Conservation (phyloP, 2,888 invertebrate species). For the Napeogenes inachia region DNA sequence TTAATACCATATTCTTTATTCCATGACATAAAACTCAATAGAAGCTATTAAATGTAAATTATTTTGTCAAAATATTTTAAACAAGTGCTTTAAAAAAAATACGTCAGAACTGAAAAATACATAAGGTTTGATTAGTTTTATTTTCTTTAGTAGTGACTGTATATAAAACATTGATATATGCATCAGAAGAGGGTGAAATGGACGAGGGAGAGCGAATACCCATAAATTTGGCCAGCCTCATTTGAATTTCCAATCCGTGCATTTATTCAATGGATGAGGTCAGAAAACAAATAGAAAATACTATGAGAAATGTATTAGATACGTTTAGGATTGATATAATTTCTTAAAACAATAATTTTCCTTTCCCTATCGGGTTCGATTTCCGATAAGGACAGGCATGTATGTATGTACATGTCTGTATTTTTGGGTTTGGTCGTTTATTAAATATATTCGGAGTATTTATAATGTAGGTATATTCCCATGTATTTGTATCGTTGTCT, state of each 20-base stretch:
- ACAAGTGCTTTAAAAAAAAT: background rate
- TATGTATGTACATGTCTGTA: no score
- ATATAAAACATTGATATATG: conserved; percentile 32
- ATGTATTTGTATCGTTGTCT: no score
- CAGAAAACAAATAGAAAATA: conserved; percentile 22
- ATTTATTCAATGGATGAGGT: conserved; percentile 51
- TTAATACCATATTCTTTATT: background rate
- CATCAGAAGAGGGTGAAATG: conserved; percentile 48
- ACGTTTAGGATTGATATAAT: background rate
- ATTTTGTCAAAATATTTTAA: no score
- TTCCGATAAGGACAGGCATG: no score
- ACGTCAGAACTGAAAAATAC: background rate
- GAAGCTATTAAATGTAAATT: no score
- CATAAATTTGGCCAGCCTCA: conserved; percentile 69
- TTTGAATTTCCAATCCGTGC: conserved; percentile 74
- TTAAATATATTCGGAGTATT: no score
- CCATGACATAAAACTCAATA: no score
- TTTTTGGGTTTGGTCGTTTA: no score
- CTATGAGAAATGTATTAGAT: conserved; percentile 19
- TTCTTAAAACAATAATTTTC: no score
- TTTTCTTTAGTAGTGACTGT: conserved; percentile 11
- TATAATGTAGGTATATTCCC: no score
- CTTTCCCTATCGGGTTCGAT: no score
- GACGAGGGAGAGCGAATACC: conserved; percentile 44
- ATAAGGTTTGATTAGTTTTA: background rate